Conservation (phyloP, 1,140 invertebrate genomes). For the Yoshiicerus persimilis region DNA sequence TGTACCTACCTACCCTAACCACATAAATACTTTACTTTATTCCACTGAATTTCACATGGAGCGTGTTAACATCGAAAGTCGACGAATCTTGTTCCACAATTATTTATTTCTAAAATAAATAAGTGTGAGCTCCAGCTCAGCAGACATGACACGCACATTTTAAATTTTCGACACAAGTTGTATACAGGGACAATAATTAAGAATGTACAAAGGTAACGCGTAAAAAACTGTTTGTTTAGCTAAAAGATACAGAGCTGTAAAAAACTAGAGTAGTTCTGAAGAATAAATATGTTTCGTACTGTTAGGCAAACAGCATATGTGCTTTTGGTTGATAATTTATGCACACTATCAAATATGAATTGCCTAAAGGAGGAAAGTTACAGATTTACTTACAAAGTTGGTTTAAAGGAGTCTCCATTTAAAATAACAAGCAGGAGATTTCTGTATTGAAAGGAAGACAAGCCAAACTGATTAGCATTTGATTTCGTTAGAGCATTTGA, state of each 20-base stretch:
- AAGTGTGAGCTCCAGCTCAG: not conserved
- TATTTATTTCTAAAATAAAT: slow-evolving; percentile 2
- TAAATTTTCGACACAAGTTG: not conserved
- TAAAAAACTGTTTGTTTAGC: not conserved
- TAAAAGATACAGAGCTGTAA: not conserved
- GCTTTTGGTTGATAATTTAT: not conserved
- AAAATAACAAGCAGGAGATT: not conserved
- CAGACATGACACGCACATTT: not conserved
- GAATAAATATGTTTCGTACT: not conserved
- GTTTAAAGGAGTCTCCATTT: not conserved
- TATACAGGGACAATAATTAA: not conserved
- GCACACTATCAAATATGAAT: not conserved
- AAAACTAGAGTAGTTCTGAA: not conserved
- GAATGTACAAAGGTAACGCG: not conserved
- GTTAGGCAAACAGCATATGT: not conserved
- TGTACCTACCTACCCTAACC: not conserved
- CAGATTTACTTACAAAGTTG: not conserved
- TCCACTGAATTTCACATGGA: not conserved
- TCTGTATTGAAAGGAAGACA: not conserved
- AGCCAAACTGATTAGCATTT: not conserved
- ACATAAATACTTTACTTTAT: not conserved
- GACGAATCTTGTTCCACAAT: not conserved
- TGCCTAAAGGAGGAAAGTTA: not conserved
- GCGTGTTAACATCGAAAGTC: not conserved
- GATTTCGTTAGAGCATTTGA: not conserved